phyloP scores from a whole-genome alignment of 2,113 vertebrate genomes.

The Rafetus swinhoei region DNA sequence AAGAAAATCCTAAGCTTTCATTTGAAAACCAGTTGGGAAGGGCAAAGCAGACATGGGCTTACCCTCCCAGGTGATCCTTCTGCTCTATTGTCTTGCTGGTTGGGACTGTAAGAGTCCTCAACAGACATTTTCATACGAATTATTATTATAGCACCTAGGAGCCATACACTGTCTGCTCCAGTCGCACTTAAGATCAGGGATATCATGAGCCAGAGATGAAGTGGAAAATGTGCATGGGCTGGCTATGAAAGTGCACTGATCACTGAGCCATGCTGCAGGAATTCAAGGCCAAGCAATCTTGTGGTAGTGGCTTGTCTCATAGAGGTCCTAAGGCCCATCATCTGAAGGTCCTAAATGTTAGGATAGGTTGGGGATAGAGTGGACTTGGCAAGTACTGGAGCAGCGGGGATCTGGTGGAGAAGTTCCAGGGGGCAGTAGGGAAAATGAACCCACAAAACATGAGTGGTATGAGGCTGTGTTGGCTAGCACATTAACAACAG shows the following conservation, averaged over 20 bases:
- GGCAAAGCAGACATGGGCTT: neutral
- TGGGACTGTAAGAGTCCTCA: neutral
- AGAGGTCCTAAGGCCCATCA: neutral
- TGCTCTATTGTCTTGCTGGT: neutral
- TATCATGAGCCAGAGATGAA: neutral
- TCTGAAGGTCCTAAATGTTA: neutral
- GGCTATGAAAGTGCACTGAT: neutral
- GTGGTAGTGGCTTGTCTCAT: neutral
- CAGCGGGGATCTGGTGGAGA: neutral
- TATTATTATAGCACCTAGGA: neutral
- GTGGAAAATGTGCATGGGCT: neutral
- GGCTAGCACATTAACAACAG: neutral
- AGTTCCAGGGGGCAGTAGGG: neutral
- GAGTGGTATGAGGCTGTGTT: neutral
- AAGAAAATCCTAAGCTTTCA: neutral
- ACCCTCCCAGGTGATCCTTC: fast-evolving
- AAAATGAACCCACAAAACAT: neutral
- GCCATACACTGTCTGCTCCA: neutral
- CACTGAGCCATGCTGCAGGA: neutral
- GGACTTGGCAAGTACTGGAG: neutral
- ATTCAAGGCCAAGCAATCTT: neutral
- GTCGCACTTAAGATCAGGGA: neutral
- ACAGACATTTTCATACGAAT: neutral
- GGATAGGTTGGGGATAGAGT: neutral
- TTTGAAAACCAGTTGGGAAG: neutral